phyloP scores from a whole-genome alignment of 1,140 invertebrate species.

The Aplysia californica region DNA sequence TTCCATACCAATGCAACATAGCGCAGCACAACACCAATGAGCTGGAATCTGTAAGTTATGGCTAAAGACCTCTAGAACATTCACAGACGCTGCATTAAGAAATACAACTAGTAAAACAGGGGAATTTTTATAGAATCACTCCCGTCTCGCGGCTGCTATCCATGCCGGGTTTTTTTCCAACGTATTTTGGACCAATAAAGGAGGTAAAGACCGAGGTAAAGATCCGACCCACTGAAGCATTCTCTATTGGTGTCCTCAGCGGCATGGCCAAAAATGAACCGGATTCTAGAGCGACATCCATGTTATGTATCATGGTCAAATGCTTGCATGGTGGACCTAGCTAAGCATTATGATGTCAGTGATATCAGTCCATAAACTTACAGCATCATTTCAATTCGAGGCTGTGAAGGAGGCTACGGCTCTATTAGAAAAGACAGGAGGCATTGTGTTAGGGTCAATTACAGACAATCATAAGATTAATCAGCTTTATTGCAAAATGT shows the following conservation, averaged over 20 bases:
- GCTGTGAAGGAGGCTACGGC: not conserved
- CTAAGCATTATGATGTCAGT: not conserved
- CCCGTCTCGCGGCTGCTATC: no score
- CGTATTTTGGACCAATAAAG: no score
- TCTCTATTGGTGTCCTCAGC: not conserved
- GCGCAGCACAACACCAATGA: no score
- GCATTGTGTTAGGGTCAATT: not conserved
- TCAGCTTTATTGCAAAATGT: not conserved
- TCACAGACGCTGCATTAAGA: no score
- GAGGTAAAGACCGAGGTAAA: no score
- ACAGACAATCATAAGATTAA: not conserved
- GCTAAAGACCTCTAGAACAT: no score
- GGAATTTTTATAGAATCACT: no score
- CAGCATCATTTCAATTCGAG: not conserved
- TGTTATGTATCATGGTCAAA: not conserved
- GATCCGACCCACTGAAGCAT: not conserved
- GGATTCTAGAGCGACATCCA: not conserved
- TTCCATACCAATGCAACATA: no score
- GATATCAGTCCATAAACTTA: not conserved
- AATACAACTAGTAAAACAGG: no score
- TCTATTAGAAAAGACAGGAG: not conserved
- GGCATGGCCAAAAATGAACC: not conserved
- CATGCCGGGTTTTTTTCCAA: no score
- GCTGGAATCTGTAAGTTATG: no score
- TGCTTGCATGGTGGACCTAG: not conserved